Percentiles rank a stretch among this genome's conserved stretches.
phyloP scores from a whole-genome alignment of 2,888 invertebrate species.

The Nephrotoma flavescens region DNA sequence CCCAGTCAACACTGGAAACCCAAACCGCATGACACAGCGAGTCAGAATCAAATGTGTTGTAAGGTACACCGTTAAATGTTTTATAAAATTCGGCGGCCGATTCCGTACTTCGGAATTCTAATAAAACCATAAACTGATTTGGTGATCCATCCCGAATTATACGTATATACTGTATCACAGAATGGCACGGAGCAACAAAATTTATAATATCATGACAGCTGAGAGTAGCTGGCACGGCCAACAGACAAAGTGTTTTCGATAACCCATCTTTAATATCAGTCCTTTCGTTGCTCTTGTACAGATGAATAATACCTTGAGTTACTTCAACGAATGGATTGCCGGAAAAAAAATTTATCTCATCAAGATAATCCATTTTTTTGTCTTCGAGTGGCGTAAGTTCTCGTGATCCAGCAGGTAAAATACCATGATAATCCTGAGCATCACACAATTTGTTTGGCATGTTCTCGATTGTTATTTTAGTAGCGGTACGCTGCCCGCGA shows the following conservation, averaged over 20 bases:
- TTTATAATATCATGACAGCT: constrained; percentile 86
- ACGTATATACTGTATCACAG: constrained; percentile 77
- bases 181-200: constrained; percentile 87
- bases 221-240: constrained; percentile 80
- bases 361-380: constrained; percentile 27
- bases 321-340: constrained; percentile 97
- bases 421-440: constrained; percentile 34
- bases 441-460: constrained; percentile 46
- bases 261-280: constrained; percentile 52
- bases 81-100: constrained; percentile 85
- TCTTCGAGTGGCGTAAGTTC: constrained; percentile 34
- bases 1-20: constrained; percentile 84
- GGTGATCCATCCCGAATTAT: constrained; percentile 84
- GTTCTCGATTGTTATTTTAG: constrained; percentile 65
- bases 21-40: constrained; percentile 88
- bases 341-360: constrained; percentile 68
- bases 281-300: constrained; percentile 87
- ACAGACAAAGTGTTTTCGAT: constrained; percentile 74
- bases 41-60: constrained; percentile 85
- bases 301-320: constrained; percentile 89
- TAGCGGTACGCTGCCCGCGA: constrained; percentile 51
- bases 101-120: constrained; percentile 64
- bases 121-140: constrained; percentile 94
- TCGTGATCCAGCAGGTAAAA: constrained; percentile 46
- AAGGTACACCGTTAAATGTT: constrained; percentile 83